Base-by-base conservation (phyloP, 2,113 vertebrate genomes). In the Aptenodytes patagonicus region DNA sequence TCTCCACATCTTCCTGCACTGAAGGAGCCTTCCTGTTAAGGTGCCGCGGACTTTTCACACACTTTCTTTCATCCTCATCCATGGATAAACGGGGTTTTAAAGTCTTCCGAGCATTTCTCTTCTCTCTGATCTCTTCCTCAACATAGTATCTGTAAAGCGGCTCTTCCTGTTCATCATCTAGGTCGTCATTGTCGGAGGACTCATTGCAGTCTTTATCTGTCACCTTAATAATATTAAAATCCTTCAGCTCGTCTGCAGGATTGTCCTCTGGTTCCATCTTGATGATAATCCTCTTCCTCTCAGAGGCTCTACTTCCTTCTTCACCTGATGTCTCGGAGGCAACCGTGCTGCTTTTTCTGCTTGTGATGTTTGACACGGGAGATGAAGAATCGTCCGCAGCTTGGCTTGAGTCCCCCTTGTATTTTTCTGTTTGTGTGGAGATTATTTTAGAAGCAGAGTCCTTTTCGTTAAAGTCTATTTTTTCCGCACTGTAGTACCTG, bases 201-300 rank as follows among this genome's bases (percentile, higher is more conserved):
- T 98, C 96, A 29, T 98, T 98, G 58, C 98, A 98, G 91, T 98
- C 98, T 94, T 98, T 95, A 36, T 99, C 99, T 3, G 98, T 97
- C 18, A 99, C 98, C 89, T 99, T 98, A 70, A 99, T 98, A 69
- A 99, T 98, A 65, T 99, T 99, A 21, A 99, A 99, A 91, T 98
- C 98, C 93, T 98, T 98, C 94, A 99, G 94, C 68, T 99, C 98
- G 2, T 98, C 97, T 26, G 98, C 95, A 13, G 98, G 96, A 86
- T 96, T 97, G 70, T 99, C 99, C 66, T 99, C 99, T 5, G 99
- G 99, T 87, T 99, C 99, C 34, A 98, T 97, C 97, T 99, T 99
- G 96, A 99, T 98, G 32, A 99, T 97, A 76, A 99, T 95, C 90
- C 98, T 97, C 80, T 98, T 99, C 77, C 98, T 98, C 78, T 98